Evolutionary conservation across 2,888 invertebrate species (phyloP).

Genomic region (Myathropa florea): DNA sequence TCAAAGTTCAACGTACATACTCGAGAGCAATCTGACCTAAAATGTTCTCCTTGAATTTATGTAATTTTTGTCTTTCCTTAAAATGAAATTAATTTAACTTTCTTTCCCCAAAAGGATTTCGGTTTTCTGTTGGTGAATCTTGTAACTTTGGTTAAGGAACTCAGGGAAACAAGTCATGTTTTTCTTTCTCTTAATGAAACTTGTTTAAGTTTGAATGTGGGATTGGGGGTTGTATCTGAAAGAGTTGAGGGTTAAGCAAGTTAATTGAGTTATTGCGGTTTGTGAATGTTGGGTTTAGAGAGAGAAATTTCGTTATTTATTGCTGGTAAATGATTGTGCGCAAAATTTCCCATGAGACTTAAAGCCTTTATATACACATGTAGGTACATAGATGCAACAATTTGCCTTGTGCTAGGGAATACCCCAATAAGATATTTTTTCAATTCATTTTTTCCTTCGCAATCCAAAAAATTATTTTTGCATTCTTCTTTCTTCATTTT

Average conservation of each 20-base stretch:
- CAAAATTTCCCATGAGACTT: not conserved
- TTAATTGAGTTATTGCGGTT: conserved; percentile 25
- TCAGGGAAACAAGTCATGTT: conserved; percentile 9
- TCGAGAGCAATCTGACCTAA: not conserved
- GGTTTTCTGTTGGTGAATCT: not conserved
- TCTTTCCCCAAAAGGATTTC: not conserved
- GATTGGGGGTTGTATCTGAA: conserved; percentile 18
- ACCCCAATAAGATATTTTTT: not conserved
- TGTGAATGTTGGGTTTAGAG: not conserved
- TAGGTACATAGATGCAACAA: not conserved
- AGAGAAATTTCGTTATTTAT: conserved; percentile 22
- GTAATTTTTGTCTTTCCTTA: not conserved
- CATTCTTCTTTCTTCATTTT: too few species aligned
- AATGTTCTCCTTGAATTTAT: not conserved
- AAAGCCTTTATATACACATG: not conserved
- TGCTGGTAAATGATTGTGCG: conserved; percentile 10
- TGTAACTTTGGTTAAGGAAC: not conserved
- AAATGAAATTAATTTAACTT: not conserved
- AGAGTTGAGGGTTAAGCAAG: conserved; percentile 4
- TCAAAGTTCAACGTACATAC: not conserved
- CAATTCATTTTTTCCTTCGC: not conserved
- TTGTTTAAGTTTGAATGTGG: conserved; percentile 19
- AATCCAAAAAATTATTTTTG: not conserved
- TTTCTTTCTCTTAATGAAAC: conserved; percentile 18
- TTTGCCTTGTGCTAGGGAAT: too few species aligned